These are phyloP conservation scores for Centropristis striata DNA, from an alignment of 2,113 vertebrate genomes.

Conservation along the genomic window DNA sequence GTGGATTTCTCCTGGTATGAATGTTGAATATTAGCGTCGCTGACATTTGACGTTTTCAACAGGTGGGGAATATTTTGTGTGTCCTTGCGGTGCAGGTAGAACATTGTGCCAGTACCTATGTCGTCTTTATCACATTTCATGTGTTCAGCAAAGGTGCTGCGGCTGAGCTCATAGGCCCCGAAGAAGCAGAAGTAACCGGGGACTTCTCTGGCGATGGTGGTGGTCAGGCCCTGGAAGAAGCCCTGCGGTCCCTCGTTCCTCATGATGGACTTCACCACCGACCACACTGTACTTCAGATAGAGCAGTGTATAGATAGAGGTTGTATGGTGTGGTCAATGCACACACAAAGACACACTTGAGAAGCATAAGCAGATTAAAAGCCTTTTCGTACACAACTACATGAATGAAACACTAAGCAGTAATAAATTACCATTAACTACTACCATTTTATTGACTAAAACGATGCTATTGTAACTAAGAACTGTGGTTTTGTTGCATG, in stretches of 20 bases:
- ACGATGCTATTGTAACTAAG: neutral
- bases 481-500: neutral
- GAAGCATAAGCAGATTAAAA: neutral
- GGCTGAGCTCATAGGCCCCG: constrained; percentile 93
- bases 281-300: constrained; percentile 91
- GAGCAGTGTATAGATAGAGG: constrained; percentile 16
- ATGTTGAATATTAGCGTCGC: neutral
- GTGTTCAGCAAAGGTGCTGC: constrained; percentile 88
- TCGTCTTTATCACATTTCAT: constrained; percentile 92
- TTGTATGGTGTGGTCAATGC: neutral
- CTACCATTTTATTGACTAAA: too few relatives aligned
- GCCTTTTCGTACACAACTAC: neutral
- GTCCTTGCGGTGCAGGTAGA: neutral
- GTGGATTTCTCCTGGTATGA: neutral
- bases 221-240: constrained; percentile 94
- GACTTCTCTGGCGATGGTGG: constrained; percentile 95
- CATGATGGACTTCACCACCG: constrained; percentile 92
- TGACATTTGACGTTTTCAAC: too few relatives aligned
- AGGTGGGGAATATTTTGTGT: neutral
- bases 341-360: neutral
- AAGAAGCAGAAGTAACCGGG: constrained; percentile 99
- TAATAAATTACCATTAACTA: too few relatives aligned
- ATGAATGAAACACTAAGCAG: neutral
- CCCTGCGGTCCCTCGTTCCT: constrained; percentile 91
- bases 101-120: constrained; percentile 85